These are phyloP conservation scores for Diadegma fenestrale DNA, from an alignment of 2,888 invertebrate genomes.

Conservation along the genomic window DNA sequence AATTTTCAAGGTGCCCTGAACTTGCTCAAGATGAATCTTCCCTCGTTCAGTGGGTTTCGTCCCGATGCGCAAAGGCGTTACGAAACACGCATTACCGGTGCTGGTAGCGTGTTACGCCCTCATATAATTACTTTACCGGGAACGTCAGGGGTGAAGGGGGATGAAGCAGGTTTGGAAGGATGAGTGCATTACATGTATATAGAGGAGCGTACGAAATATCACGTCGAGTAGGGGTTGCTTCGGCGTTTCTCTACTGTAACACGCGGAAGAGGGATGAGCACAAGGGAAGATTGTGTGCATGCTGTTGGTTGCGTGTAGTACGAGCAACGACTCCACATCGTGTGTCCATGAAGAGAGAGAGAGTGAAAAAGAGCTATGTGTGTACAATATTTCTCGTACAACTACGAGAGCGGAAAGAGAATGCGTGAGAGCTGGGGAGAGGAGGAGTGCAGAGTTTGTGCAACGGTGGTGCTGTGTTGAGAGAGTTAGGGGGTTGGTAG, in stretches of 20 bases:
- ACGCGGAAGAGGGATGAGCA: constrained; percentile 36
- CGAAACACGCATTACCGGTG: constrained; percentile 58
- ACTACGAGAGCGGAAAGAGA: constrained; percentile 45
- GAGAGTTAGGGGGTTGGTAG: constrained; percentile 72
- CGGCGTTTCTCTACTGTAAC: constrained; percentile 57
- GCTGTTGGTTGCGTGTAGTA: constrained; percentile 64
- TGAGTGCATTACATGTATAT: constrained; percentile 10
- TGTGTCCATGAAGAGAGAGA: constrained; percentile 42
- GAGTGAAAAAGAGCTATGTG: constrained; percentile 4
- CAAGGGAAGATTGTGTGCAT: constrained; percentile 13
- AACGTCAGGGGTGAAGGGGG: constrained; percentile 47
- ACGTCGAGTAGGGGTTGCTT: constrained; percentile 55
- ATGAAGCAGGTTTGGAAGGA: constrained; percentile 35
- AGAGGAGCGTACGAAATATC: constrained; percentile 48
- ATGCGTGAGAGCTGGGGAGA: constrained; percentile 47
- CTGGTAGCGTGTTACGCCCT: constrained; percentile 79
- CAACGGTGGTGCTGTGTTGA: constrained; percentile 71
- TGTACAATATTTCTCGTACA: constrained; percentile 58
- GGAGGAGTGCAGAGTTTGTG: constrained; percentile 67
- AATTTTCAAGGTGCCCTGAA: not conserved
- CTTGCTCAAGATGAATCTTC: constrained; percentile 51
- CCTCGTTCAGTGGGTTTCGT: constrained; percentile 30
- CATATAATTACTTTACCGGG: constrained; percentile 81
- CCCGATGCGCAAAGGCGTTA: constrained; percentile 44
- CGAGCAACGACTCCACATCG: constrained; percentile 49